Conservation (phyloP, 2,113 vertebrate genomes). For the Xiphophorus couchianus region DNA sequence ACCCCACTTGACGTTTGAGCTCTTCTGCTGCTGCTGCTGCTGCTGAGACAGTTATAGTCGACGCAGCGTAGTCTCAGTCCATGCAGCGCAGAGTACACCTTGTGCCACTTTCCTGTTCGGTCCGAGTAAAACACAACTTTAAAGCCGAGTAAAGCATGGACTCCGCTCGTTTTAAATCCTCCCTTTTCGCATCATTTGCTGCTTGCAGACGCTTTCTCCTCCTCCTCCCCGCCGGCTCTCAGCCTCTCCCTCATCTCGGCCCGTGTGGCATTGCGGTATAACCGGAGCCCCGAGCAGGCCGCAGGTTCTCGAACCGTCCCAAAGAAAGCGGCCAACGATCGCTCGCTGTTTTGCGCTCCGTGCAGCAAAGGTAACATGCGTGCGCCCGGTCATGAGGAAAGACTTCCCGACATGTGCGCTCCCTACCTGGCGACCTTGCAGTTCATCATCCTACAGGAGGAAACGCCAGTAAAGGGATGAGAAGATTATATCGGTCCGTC, state of each 20-base stretch:
- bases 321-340: conserved; percentile 50
- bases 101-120: conserved; percentile 20
- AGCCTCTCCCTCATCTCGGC: conserved; percentile 51
- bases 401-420: conserved; percentile 42
- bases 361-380: conserved; percentile 33
- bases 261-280: conserved; percentile 77
- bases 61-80: conserved; percentile 19
- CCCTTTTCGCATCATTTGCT: conserved; percentile 16
- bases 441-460: conserved; percentile 41
- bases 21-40: conserved; percentile 22
- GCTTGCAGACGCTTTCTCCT: conserved; percentile 24
- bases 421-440: conserved; percentile 27
- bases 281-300: conserved; percentile 68
- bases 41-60: conserved; percentile 14
- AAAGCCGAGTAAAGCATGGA: neutral
- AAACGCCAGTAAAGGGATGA: conserved; percentile 8
- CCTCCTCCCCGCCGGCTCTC: conserved; percentile 35
- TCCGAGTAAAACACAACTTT: neutral
- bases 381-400: conserved; percentile 33
- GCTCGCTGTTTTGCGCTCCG: conserved; percentile 26
- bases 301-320: conserved; percentile 52
- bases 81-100: conserved; percentile 13
- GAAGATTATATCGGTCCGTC: conserved; percentile 35
- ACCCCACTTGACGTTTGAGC: conserved; percentile 42
- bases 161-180: neutral